A percentile compares a stretch with the other conserved stretches of the same genome.
Conservation (phyloP, 2,888 invertebrate species). For the Abrostola tripartita region DNA sequence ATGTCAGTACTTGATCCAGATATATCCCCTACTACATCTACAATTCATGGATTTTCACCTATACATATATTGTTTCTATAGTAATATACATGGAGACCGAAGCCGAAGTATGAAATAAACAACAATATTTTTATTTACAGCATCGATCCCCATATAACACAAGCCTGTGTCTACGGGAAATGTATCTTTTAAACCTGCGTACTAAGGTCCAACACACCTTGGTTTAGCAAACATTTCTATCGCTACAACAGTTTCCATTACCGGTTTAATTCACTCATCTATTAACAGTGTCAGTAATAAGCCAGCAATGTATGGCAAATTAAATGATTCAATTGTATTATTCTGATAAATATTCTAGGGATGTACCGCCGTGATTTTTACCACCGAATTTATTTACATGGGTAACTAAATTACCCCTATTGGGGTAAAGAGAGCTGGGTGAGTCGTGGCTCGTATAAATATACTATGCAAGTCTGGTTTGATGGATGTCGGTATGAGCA, state of each 20-base stretch:
- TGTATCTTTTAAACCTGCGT: conserved; percentile 50
- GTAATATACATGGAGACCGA: conserved; percentile 17
- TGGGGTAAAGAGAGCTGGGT: conserved; percentile 56
- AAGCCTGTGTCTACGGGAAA: conserved; percentile 56
- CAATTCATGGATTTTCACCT: conserved; percentile 8
- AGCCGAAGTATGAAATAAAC: conserved; percentile 46
- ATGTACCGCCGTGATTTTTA: conserved; percentile 67
- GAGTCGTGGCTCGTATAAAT: conserved; percentile 44
- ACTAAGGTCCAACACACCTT: conserved; percentile 28
- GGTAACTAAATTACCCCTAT: conserved; percentile 71
- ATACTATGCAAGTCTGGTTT: conserved; percentile 50
- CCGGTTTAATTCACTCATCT: not conserved
- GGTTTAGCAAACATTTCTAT: not conserved
- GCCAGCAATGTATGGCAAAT: conserved; percentile 35
- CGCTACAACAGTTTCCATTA: conserved; percentile 1
- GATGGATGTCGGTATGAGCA: conserved; percentile 52
- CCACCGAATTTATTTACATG: conserved; percentile 70
- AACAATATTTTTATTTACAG: conserved; percentile 60
- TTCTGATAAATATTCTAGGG: conserved; percentile 56
- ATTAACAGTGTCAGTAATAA: not conserved
- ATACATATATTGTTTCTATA: not conserved
- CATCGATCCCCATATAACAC: conserved; percentile 57
- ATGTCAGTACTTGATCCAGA: not conserved
- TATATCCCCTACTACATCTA: conserved; percentile 3
- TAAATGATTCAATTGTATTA: conserved; percentile 20